These are phyloP conservation scores for Drosophila longiperda DNA, from an alignment of 2,888 invertebrate genomes.

Conservation along the genomic window DNA sequence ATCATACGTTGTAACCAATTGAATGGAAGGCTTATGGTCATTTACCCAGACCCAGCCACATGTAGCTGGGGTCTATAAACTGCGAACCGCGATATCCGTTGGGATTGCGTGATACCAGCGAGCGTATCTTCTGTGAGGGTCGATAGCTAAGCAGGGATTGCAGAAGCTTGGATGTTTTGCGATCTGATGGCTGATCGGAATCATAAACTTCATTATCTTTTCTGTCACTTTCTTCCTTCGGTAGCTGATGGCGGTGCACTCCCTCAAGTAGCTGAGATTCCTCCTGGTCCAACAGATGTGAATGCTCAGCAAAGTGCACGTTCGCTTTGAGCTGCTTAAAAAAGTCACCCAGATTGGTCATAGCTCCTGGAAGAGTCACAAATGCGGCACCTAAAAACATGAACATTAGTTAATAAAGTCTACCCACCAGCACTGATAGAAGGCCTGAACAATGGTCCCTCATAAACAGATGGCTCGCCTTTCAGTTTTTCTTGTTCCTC, in stretches of 20 bases:
- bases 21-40: constrained; percentile 54
- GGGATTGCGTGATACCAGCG: constrained; percentile 87
- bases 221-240: constrained; percentile 49
- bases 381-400: constrained; percentile 35
- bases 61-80: constrained; percentile 88
- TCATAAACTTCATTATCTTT: constrained; percentile 27
- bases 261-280: constrained; percentile 81
- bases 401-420: neutral
- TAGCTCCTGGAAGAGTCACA: constrained; percentile 78
- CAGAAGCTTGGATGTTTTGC: constrained; percentile 83
- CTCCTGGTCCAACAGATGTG: constrained; percentile 67
- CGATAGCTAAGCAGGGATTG: constrained; percentile 85
- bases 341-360: constrained; percentile 83
- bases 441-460: constrained; percentile 65
- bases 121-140: constrained; percentile 86
- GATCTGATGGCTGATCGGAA: constrained; percentile 40
- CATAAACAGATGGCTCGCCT: constrained; percentile 53
- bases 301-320: constrained; percentile 81
- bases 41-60: constrained; percentile 89
- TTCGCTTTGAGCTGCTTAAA: constrained; percentile 83
- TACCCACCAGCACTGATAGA: constrained; percentile 84
- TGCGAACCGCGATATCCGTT: constrained; percentile 87
- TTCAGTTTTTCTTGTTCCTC: constrained; percentile 49
- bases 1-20: constrained; percentile 48
- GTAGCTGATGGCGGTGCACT: constrained; percentile 76